Base-by-base conservation (phyloP, 2,888 invertebrate genomes). In the Cosmopolites sordidus region DNA sequence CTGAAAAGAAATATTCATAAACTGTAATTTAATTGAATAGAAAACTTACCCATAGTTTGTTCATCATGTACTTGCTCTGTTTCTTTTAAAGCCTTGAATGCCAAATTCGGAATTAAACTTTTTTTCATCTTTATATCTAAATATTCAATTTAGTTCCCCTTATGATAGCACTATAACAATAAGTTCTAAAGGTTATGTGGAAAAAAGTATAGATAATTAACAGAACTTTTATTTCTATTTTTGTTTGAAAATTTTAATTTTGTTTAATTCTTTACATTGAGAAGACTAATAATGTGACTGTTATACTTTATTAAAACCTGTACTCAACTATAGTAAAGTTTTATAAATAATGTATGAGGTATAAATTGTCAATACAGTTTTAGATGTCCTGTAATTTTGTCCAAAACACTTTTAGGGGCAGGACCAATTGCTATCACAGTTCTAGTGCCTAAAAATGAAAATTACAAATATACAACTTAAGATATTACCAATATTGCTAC, bases 391-490 rank as follows among this genome's bases (percentile, higher is more conserved):
- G 94, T 92, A 33, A 95, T 83, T 77, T 82, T 75, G 71, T 94
- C 89, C 62, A 96, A 79, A 40, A 85, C 69, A 62, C 80, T 78
- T 62, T 82, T 83, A 37, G 87, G 84, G 2, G 89, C 95, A 43
- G 96, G 97, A n/a, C 97, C 97, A 48, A 97, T 80, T 1, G 92
- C 95, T 50, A 95, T 77, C 1, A 96, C 95, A 51, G 97, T 97
- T 66, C 83, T 82, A 8, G 92, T 87, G 12, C 57, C 56, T 56
- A 45, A 54, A 54, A 29, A 17, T 8, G 33, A 12, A 44, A 30
- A 39, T 39, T 11, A 39, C 17, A 16, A 41, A 16, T 41, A 16
- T 41, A n/a, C n/a, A n/a, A n/a, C n/a, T n/a, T n/a, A n/a, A n/a
- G n/a, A n/a, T n/a, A n/a, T n/a, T n/a, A n/a, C n/a, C n/a, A n/a